A percentile compares a stretch with the other conserved stretches of the same genome.
Evolutionary conservation across 2,888 invertebrate genomes (phyloP).

Genomic region (Subacronicta megacephala): DNA sequence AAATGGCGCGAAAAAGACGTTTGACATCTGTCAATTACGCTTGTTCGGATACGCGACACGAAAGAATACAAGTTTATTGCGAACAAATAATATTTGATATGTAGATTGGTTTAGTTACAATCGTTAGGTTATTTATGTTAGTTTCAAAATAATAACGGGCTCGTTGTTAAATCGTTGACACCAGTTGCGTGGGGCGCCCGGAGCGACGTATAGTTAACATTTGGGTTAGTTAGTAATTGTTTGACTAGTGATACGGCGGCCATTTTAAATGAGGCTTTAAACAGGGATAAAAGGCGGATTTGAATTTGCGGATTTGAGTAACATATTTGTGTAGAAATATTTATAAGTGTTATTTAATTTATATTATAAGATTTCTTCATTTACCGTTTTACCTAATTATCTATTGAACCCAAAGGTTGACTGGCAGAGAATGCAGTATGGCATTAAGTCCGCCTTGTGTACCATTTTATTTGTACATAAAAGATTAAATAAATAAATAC

Average conservation of each 20-base stretch:
- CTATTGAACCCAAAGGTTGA: too few species aligned
- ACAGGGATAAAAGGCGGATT: background rate
- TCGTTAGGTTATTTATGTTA: constrained; percentile 37
- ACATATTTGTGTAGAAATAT: too few species aligned
- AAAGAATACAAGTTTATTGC: constrained; percentile 50
- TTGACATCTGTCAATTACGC: constrained; percentile 88
- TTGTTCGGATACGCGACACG: constrained; percentile 63
- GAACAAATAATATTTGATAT: constrained; percentile 52
- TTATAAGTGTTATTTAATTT: too few species aligned
- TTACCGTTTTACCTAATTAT: too few species aligned
- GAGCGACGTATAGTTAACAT: constrained; percentile 16
- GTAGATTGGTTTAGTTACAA: constrained; percentile 51
- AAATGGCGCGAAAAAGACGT: constrained; percentile 82
- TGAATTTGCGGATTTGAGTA: too few species aligned
- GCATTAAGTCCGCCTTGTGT: too few species aligned
- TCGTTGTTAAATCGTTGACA: constrained; percentile 24
- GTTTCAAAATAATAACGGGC: constrained; percentile 48
- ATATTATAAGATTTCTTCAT: too few species aligned
- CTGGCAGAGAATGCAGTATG: too few species aligned
- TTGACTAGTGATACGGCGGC: background rate
- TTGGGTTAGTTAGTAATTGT: constrained; percentile 21
- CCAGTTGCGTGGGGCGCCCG: constrained; percentile 39
- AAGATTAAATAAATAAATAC: too few species aligned
- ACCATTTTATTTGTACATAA: too few species aligned
- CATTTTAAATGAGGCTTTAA: background rate